Base-by-base conservation (phyloP, 2,797 vertebrate genomes). In the Streptopelia turtur region DNA sequence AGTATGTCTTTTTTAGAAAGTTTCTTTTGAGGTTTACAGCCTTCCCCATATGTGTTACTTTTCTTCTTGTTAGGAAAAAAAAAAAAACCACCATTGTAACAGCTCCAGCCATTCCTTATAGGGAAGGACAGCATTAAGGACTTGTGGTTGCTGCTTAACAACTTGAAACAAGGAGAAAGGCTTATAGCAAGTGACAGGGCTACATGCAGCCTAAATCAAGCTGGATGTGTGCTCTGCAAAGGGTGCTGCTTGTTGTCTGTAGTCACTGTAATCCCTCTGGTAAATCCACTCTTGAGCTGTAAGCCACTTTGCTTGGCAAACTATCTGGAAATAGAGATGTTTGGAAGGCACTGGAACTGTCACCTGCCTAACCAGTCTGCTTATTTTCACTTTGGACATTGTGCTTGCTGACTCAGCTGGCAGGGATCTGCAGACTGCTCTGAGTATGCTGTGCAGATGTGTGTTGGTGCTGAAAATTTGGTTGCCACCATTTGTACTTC, bases 271-370 rank as follows among this genome's bases (percentile, higher is more conserved):
- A 93, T 88, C 72, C 84, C 53, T 64, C 33, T 59, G 45, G 28
- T 78, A 88, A 94, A 90, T 90, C 76, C 85, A 20, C 5, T 71
- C 74, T 47, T 55, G 69, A 83, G 50, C 89, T 87, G 14, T 50
- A 53, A 90, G 8, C 41, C 93, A n/a, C 90, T 88, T 95, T 83
- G 74, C 68, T 64, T 87, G 82, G 76, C 76, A 81, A 78, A 65
- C 35, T 78, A 2, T 78, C 80, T 65, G 31, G 25, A 69, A 72
- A 35, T 16, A 60, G 28, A 94, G 64, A 52, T 77, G 64, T 69
- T 89, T 85, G 43, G 61, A 90, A 94, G 91, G 50, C 30, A 12
- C 5, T 90, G 76, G 31, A 90, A n/a, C 61, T 85, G 78, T 87
- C 87, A 87, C 93, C 87, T 94, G 47, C 64, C 56, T 80, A 85